These are phyloP conservation scores for Phrynocephalus versicolor DNA, from an alignment of 2,113 vertebrate species.

Conservation along the genomic window DNA sequence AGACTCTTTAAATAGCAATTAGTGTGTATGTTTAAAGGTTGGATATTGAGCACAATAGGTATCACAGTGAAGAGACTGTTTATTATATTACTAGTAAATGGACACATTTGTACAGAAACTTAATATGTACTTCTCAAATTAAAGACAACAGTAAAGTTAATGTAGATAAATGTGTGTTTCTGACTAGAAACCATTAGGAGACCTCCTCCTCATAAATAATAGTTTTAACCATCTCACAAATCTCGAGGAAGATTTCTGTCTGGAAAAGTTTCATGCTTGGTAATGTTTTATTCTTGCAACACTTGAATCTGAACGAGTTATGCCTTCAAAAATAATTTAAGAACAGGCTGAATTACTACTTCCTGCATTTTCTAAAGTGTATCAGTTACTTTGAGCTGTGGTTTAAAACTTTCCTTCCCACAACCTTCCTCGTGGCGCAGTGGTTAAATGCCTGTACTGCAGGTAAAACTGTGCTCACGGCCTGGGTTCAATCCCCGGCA, in stretches of 20 bases:
- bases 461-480: too few species aligned
- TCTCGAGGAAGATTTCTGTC: conserved; percentile 47
- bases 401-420: too few species aligned
- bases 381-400: neutral
- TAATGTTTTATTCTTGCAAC: conserved; percentile 26
- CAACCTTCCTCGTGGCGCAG: too few species aligned
- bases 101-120: conserved; percentile 29
- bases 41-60: neutral
- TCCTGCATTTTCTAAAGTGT: neutral
- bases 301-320: conserved; percentile 11
- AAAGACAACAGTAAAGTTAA: neutral
- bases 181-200: conserved; percentile 52
- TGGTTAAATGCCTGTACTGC: too few species aligned
- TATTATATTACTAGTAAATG: conserved; percentile 14
- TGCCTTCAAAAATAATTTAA: neutral
- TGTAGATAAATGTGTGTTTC: conserved; percentile 36
- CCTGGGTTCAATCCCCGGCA: too few species aligned
- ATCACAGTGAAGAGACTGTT: neutral
- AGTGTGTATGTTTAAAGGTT: conserved; percentile 9
- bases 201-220: neutral
- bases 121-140: conserved; percentile 26
- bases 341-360: neutral
- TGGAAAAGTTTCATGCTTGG: neutral
- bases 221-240: conserved; percentile 49
- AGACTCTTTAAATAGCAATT: conserved; percentile 27